Evolutionary conservation across 2,888 invertebrate species (phyloP).

Genomic region (Coremacera marginata): DNA sequence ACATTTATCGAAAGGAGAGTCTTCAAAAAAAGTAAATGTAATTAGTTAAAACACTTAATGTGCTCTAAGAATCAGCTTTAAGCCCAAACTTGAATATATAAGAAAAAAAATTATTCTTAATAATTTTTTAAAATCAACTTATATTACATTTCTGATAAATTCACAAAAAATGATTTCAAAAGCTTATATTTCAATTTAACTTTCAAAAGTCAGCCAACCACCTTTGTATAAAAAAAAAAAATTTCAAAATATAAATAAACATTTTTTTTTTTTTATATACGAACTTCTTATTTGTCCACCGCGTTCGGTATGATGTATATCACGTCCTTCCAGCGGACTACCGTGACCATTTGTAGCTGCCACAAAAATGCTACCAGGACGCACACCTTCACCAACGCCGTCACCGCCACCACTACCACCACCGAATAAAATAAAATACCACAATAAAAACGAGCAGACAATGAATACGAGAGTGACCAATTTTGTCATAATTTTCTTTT

Average conservation of each 20-base stretch:
- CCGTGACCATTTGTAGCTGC: slow-evolving; percentile 62
- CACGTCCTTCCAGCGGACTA: slow-evolving; percentile 63
- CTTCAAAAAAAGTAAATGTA: too few relatives aligned
- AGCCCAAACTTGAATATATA: too few relatives aligned
- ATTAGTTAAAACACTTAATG: too few relatives aligned
- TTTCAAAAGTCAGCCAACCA: too few relatives aligned
- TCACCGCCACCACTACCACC: slow-evolving; percentile 41
- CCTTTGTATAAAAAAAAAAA: too few relatives aligned
- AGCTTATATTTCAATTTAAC: too few relatives aligned
- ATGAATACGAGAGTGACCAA: slow-evolving; percentile 62
- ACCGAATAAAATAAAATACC: slow-evolving; percentile 62
- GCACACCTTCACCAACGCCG: slow-evolving; percentile 46
- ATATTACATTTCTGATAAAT: too few relatives aligned
- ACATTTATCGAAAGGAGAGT: too few relatives aligned
- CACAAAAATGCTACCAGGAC: slow-evolving; percentile 31
- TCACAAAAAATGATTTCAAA: too few relatives aligned
- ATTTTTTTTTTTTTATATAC: slow-evolving; percentile 39
- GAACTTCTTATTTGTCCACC: slow-evolving; percentile 65
- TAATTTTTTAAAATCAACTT: too few relatives aligned
- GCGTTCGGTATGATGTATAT: slow-evolving; percentile 63
- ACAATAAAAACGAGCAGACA: slow-evolving; percentile 58
- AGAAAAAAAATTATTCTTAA: too few relatives aligned
- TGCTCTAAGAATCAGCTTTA: too few relatives aligned
- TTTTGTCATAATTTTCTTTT: slow-evolving; percentile 57
- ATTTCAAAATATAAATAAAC: slow-evolving; percentile 16